Percentiles rank a stretch among this genome's conserved stretches.
Conservation (phyloP, 92 coral and sea anemone genomes). For the Epizoanthus scotinus region DNA sequence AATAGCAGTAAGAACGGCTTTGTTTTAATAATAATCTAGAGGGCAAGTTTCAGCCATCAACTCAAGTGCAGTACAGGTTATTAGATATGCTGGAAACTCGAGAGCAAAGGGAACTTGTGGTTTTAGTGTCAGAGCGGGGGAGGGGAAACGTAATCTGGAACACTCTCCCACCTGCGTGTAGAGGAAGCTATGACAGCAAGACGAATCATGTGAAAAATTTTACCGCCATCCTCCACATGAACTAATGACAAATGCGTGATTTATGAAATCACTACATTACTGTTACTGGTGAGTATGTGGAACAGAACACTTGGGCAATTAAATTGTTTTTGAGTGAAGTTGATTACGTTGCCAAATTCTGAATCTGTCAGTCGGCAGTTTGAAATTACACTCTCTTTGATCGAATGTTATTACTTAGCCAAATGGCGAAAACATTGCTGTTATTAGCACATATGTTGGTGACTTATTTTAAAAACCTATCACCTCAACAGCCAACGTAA, state of each 20-base stretch:
- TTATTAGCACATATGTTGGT: constrained; percentile 42
- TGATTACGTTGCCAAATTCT: constrained; percentile 30
- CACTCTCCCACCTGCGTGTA: constrained; percentile 10
- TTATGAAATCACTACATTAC: constrained; percentile 19
- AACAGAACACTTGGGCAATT: constrained; percentile 26
- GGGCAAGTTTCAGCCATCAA: constrained; percentile 8
- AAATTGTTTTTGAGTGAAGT: background rate
- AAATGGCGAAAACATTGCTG: constrained; percentile 36
- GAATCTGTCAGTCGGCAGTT: constrained; percentile 32
- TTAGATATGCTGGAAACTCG: constrained; percentile 37
- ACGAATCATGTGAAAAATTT: constrained; percentile 23
- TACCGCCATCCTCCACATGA: constrained; percentile 21
- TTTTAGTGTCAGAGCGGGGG: constrained; percentile 41
- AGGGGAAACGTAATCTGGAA: constrained; percentile 6
- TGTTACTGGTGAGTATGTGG: constrained; percentile 22
- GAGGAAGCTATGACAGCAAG: constrained; percentile 37
- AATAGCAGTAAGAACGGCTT: constrained; percentile 13
- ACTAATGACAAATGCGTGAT: constrained; percentile 35
- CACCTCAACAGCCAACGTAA: constrained; percentile 27
- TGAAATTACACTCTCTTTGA: constrained; percentile 24
- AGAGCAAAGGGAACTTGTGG: constrained; percentile 39
- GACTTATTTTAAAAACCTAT: constrained; percentile 40
- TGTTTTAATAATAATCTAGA: constrained; percentile 18
- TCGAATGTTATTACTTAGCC: constrained; percentile 41
- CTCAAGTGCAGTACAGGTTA: constrained; percentile 11